A percentile compares a stretch with the other conserved stretches of the same genome.
phyloP scores from a whole-genome alignment of 1,140 invertebrate genomes.

The Drosophila lowei region DNA sequence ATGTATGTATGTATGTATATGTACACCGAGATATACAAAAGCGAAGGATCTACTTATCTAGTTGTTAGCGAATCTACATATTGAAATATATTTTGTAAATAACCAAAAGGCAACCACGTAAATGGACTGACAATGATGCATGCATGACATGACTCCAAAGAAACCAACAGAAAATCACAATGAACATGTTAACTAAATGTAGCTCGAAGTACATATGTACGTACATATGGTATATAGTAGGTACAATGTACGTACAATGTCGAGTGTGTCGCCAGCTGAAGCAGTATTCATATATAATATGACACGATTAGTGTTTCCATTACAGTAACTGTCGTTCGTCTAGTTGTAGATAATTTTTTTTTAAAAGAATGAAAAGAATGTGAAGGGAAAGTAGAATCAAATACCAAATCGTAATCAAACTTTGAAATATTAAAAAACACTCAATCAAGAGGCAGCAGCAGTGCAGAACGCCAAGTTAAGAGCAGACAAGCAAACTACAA shows the following conservation, averaged over 20 bases:
- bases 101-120: conserved; percentile 41
- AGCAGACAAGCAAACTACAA: conserved; percentile 69
- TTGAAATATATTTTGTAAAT: conserved; percentile 59
- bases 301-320: conserved; percentile 72
- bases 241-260: not conserved
- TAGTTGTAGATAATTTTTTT: conserved; percentile 78
- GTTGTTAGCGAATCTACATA: conserved; percentile 51
- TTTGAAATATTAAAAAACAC: conserved; percentile 51
- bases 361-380: conserved; percentile 29
- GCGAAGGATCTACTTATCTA: conserved; percentile 43
- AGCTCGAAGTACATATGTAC: conserved; percentile 45
- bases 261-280: conserved; percentile 59
- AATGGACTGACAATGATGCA: conserved; percentile 63
- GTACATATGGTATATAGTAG: conserved; percentile 6
- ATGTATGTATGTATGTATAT: conserved; percentile 21
- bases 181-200: conserved; percentile 76
- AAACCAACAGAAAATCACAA: conserved; percentile 44
- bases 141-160: conserved; percentile 23
- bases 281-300: conserved; percentile 73
- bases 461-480: conserved; percentile 39
- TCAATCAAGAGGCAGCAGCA: conserved; percentile 28
- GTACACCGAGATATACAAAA: conserved; percentile 32
- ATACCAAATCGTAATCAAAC: conserved; percentile 73
- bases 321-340: conserved; percentile 72
- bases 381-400: conserved; percentile 61